These are phyloP conservation scores for Nudaria mundana DNA, from an alignment of 2,888 invertebrate species.

Conservation along the genomic window DNA sequence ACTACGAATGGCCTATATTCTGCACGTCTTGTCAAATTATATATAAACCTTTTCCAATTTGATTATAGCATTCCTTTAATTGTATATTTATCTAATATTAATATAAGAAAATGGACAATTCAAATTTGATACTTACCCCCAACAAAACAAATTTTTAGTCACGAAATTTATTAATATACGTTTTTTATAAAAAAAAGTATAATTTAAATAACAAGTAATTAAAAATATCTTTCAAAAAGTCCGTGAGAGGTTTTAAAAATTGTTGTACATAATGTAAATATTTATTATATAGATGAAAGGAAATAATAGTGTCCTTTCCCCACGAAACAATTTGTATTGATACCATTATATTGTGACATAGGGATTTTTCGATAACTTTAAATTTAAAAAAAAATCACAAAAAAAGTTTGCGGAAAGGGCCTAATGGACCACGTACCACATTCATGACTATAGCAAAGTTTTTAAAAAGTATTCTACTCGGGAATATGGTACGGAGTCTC, in stretches of 20 bases:
- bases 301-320: slow-evolving; percentile 49
- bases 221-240: too few species aligned
- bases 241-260: slow-evolving; percentile 44
- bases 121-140: slow-evolving; percentile 17
- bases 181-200: too few species aligned
- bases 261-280: slow-evolving; percentile 72
- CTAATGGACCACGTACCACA: slow-evolving; percentile 52
- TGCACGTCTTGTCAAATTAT: slow-evolving; percentile 17
- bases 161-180: too few species aligned
- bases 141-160: slow-evolving; percentile 3
- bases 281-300: slow-evolving; percentile 37
- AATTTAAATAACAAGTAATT: too few species aligned
- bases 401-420: slow-evolving; percentile 58
- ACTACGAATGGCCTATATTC: slow-evolving; percentile 25
- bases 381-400: slow-evolving; percentile 54
- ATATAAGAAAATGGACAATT: slow-evolving; percentile 13
- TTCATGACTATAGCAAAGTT: slow-evolving; percentile 38
- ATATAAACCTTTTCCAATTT: slow-evolving; percentile 15
- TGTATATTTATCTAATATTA: slow-evolving; percentile 9
- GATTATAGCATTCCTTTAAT: slow-evolving; percentile 15
- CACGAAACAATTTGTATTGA: slow-evolving; percentile 52
- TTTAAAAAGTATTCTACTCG: slow-evolving; percentile 27
- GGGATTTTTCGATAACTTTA: slow-evolving; percentile 46
- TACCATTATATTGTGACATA: slow-evolving; percentile 64
- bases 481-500: slow-evolving; percentile 47